Conservation (phyloP, 2,797 vertebrate species). For the Nasua narica region DNA sequence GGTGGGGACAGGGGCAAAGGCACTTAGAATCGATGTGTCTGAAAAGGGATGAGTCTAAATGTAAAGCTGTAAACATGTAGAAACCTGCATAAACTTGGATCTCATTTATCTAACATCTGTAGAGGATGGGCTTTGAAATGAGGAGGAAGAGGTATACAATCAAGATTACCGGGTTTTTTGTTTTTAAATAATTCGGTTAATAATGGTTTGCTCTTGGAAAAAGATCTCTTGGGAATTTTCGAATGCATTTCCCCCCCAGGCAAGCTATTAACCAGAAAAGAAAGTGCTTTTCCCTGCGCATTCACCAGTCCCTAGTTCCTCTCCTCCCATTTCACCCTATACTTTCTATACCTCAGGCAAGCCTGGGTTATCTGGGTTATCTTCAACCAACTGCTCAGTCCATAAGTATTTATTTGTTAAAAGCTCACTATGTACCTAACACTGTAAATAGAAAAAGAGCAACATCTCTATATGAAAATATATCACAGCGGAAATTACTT, state of each 20-base stretch:
- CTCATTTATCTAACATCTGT: background rate
- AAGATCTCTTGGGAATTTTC: slow-evolving; percentile 32
- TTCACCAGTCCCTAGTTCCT: background rate
- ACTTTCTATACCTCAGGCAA: background rate
- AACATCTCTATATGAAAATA: background rate
- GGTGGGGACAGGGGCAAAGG: background rate
- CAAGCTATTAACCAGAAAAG: background rate
- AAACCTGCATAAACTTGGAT: background rate
- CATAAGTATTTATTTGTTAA: slow-evolving; percentile 14
- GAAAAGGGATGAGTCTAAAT: background rate
- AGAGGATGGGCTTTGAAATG: background rate
- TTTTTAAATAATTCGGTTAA: slow-evolving; percentile 26
- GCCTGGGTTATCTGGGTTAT: background rate
- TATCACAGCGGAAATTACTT: background rate
- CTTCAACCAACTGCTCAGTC: background rate
- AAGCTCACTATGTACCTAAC: background rate
- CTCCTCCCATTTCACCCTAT: background rate
- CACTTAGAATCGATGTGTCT: background rate
- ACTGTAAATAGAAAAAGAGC: background rate
- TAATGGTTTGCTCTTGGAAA: slow-evolving; percentile 1
- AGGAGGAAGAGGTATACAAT: background rate
- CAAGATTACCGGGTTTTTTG: background rate
- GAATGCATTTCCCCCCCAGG: background rate
- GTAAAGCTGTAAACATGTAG: background rate
- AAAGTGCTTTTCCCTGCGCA: background rate